Conservation (phyloP, 2,888 invertebrate genomes). For the Meta bourneti region DNA sequence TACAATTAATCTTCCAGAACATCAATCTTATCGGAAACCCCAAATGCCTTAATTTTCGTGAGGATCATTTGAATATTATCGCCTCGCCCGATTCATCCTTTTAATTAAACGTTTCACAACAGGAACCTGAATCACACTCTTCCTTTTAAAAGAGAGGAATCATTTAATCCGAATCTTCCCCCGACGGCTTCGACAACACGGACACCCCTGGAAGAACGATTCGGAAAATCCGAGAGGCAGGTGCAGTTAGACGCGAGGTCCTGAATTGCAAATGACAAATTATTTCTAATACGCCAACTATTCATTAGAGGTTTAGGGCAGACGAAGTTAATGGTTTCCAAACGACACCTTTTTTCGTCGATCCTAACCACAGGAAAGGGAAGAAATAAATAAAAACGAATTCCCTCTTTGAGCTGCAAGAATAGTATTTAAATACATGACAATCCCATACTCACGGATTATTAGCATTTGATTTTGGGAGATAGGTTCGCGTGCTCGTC, state of each 20-base stretch:
- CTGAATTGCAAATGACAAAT: constrained; percentile 72
- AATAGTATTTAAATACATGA: constrained; percentile 10
- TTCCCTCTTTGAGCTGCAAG: neutral
- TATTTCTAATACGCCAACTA: constrained; percentile 56
- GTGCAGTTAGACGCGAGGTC: constrained; percentile 44
- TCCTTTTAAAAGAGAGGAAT: constrained; percentile 23
- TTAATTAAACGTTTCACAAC: constrained; percentile 18
- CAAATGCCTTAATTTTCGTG: neutral
- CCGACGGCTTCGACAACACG: constrained; percentile 6
- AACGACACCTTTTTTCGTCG: constrained; percentile 46
- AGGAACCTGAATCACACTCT: constrained; percentile 15
- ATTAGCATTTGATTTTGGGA: constrained; percentile 11
- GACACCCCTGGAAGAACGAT: constrained; percentile 19
- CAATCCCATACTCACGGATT: constrained; percentile 4
- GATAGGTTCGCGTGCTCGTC: constrained; percentile 14
- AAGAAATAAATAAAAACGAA: constrained; percentile 1
- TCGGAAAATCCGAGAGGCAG: constrained; percentile 53
- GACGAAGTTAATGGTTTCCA: constrained; percentile 41
- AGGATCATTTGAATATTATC: constrained; percentile 26
- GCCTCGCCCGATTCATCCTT: neutral
- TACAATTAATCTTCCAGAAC: neutral
- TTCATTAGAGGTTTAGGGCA: constrained; percentile 42
- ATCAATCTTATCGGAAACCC: neutral
- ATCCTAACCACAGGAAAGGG: neutral
- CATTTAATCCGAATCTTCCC: constrained; percentile 38